Evolutionary conservation across 2,888 invertebrate species (phyloP), one percentile per base, ranked within the genome.

Genomic region (Steinernema carpocapsae): DNA sequence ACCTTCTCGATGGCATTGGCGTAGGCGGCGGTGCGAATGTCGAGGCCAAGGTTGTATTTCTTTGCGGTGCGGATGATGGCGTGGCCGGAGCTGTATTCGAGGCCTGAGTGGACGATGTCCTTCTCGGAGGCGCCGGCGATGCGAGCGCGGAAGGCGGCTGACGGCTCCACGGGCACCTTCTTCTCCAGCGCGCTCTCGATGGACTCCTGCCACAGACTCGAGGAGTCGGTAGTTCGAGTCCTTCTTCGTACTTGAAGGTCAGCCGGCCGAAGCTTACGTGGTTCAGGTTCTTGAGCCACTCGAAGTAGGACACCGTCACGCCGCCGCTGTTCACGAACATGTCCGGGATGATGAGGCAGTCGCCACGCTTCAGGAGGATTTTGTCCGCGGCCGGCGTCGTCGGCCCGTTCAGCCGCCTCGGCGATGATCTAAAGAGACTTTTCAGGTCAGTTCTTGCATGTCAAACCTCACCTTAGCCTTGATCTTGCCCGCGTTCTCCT

Each of bases 281-380:
- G 90, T 96, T 97, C 73, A 97, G 91, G 89, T 97, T 97, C 90
- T 97, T 97, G 84, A 97, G 91, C 94, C 96, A 97, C 89, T 97
- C 97, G 90, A 97, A 97, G 91, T 95, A 97, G 72, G 96, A 97
- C 17, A 97, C 97, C 56, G 96, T 97, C 64, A 97, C 97, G 92
- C 97, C 97, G 86, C 97, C 97, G 78, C 90, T 90, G 84, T 90
- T 90, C 75, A 89, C 86, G 83, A 88, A 45, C 87, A 94, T 89
- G 89, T 94, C 95, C 24, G 97, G 97, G 87, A 97, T 93, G 74
- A 96, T 92, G 32, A 97, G 91, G 82, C 95, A 92, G 88, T 94
- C 94, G 75, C 87, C 86, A 80, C 91, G 91, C 24, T 94, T 92
- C 82, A 94, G 91, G 72, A 97, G 91, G 86, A 96, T 93, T 88